Evolutionary conservation across 2,797 vertebrate species (phyloP).

Genomic region (Sebastes steindachneri): DNA sequence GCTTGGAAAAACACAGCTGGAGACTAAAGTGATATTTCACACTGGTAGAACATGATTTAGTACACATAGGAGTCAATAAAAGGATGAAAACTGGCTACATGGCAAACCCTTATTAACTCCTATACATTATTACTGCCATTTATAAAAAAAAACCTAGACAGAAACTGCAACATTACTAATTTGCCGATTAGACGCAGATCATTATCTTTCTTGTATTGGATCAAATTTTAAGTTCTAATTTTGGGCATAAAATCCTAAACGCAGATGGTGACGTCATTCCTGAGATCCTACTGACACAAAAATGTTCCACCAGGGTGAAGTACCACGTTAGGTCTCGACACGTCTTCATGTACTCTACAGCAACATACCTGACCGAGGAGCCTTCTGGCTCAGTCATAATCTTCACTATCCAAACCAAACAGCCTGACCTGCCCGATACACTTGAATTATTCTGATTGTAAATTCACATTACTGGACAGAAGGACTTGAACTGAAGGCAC

Average conservation of each 20-base stretch:
- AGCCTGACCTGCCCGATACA: conserved; percentile 86
- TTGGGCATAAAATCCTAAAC: background rate
- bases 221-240: background rate
- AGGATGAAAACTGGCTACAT: background rate
- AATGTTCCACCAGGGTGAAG: conserved; percentile 51
- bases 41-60: conserved; percentile 32
- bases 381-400: conserved; percentile 58
- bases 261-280: background rate
- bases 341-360: conserved; percentile 50
- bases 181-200: background rate
- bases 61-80: background rate
- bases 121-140: background rate
- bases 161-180: background rate
- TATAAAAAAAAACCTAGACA: no score
- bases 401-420: conserved; percentile 75
- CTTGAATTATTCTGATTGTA: conserved; percentile 89
- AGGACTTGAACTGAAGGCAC: conserved; percentile 87
- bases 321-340: conserved; percentile 33
- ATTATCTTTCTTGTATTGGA: background rate
- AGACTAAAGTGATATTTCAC: conserved; percentile 39
- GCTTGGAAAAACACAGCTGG: conserved; percentile 46
- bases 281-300: conserved; percentile 31
- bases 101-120: background rate
- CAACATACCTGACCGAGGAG: conserved; percentile 35
- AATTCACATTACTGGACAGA: conserved; percentile 85